Conservation (phyloP, 1,140 invertebrate genomes). For the Drosophila pseudoananassae region DNA sequence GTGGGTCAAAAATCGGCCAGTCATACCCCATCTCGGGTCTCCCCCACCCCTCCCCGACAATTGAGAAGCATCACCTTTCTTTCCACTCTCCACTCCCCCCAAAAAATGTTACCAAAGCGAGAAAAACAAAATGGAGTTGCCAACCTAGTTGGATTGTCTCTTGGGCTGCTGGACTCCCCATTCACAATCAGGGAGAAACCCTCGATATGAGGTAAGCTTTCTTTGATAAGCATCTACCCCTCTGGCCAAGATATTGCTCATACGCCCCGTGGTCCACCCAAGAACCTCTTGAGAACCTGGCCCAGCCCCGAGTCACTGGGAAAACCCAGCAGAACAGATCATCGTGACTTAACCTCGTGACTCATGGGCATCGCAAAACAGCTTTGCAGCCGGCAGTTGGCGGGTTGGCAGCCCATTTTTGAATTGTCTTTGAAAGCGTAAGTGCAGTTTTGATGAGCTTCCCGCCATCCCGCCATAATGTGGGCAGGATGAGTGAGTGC, state of each 20-base stretch:
- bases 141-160: neutral
- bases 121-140: neutral
- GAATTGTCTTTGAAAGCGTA: neutral
- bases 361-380: constrained; percentile 9
- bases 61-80: neutral
- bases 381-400: neutral
- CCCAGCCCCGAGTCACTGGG: no score
- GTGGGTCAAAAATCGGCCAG: constrained; percentile 71
- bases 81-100: neutral
- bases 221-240: neutral
- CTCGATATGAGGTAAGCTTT: neutral
- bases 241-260: neutral
- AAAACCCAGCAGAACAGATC: neutral
- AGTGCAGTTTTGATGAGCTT: no score
- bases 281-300: no score
- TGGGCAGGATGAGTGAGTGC: constrained; percentile 20
- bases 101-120: constrained; percentile 2
- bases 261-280: neutral
- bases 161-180: neutral
- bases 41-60: no score
- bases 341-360: constrained; percentile 11
- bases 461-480: no score
- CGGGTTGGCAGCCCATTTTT: constrained; percentile 17
- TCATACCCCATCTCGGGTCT: constrained; percentile 39
- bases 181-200: neutral